Evolutionary conservation across 2,888 invertebrate genomes (phyloP).

Genomic region (Ischnus inquisitorius): DNA sequence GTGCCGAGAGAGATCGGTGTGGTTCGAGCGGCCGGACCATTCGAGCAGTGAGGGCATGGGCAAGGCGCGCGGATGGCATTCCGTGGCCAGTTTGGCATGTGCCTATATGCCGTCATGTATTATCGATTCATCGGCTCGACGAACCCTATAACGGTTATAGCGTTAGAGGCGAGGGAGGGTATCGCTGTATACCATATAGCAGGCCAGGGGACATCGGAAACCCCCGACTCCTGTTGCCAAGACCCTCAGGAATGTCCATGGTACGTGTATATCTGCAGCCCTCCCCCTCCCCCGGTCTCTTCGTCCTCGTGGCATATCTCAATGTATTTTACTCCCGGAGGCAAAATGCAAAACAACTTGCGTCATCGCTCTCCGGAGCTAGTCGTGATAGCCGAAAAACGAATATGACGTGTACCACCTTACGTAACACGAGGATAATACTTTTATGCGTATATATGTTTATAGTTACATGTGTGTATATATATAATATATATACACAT

Average conservation of each 20-base stretch:
- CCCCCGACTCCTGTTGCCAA: not conserved
- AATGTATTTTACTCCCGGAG: conserved; percentile 8
- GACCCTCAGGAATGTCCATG: conserved; percentile 36
- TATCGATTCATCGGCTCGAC: conserved; percentile 80
- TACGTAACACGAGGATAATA: not conserved
- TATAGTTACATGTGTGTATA: no score
- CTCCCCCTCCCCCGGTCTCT: not conserved
- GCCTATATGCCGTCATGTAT: conserved; percentile 82
- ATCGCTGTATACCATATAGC: not conserved
- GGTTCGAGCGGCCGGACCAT: conserved; percentile 51
- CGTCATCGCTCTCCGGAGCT: not conserved
- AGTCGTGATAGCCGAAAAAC: not conserved
- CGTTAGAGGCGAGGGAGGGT: not conserved
- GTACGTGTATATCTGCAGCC: not conserved
- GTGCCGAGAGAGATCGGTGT: conserved; percentile 50
- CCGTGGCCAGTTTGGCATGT: conserved; percentile 84
- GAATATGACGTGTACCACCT: not conserved
- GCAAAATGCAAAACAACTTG: not conserved
- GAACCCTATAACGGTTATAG: conserved; percentile 59
- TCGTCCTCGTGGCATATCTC: conserved; percentile 1
- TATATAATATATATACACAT: no score
- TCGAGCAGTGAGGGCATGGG: conserved; percentile 50
- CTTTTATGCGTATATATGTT: not conserved
- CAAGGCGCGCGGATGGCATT: conserved; percentile 82
- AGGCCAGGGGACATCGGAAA: conserved; percentile 28